Base-by-base conservation (phyloP, 1,140 invertebrate species). In the Scaptomyza graminum region DNA sequence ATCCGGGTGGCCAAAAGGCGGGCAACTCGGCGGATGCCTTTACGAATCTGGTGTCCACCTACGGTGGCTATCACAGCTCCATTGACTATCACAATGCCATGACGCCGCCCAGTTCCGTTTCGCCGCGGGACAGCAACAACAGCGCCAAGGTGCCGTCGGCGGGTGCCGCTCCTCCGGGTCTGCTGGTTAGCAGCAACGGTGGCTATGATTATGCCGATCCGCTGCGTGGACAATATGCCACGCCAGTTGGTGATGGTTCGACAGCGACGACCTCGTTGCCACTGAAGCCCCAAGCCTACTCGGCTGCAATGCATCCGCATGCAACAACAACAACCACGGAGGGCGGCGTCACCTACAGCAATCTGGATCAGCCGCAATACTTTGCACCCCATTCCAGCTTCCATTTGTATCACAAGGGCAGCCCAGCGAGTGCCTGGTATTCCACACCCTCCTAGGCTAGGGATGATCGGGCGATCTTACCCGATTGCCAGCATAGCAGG, bases 21-120 rank as follows among this genome's bases (percentile, higher is more conserved):
- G 52, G 16, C 55, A 63, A 51, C 18, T 93, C 92, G 6, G 76
- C 93, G 2, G 94, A 94, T 43, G 93, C 94, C 2, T 95, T 94
- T 63, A 93, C 93, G 41, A 94, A 93, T 69, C 89, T 94, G 16
- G 94, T 94, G 2, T 94, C 94, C 2, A 94, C 94, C 0, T 92
- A 94, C 92, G 94, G 94, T 15, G 94, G 94, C 18, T 97, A 97
- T 78, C 90, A 90, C 69, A 90, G 89, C 60, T 94, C 94, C 3
- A 94, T 96, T 15, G 96, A 97, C 82, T 96, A 97, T 82, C 96
- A 97, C 85, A 97, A 97, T 25, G 97, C 97, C 12, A 98, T 98
- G 96, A 98, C 97, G 0, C 98, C 97, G 47, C 97, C 98, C 9
- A 97, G 97, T 0, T 98, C 97, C 2, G 97, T 98, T 0, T 98